phyloP scores from a whole-genome alignment of 2,888 invertebrate genomes.

The Melinopterus prodromus region DNA sequence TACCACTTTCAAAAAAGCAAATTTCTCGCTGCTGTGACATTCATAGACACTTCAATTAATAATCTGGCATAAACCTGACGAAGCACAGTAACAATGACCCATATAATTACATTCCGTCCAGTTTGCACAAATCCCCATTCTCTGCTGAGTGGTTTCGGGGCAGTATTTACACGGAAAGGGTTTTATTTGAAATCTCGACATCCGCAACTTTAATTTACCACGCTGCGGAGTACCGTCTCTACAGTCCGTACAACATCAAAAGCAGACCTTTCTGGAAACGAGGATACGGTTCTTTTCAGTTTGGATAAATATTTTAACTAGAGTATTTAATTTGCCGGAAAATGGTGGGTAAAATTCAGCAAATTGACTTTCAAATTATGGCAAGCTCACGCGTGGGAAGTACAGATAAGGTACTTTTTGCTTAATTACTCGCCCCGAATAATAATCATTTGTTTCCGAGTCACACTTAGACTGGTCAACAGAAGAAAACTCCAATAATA shows the following conservation, averaged over 20 bases:
- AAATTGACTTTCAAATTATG: constrained; percentile 4
- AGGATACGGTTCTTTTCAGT: not conserved
- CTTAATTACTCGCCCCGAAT: not conserved
- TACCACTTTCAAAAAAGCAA: not conserved
- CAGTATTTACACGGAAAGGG: not conserved
- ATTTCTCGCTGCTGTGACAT: not conserved
- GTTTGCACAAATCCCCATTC: not conserved
- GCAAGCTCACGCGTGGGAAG: not conserved
- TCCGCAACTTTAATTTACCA: constrained; percentile 4
- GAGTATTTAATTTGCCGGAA: not conserved
- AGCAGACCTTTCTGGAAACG: not conserved
- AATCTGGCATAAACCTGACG: not conserved
- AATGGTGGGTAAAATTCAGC: not conserved
- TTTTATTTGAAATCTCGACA: constrained; percentile 4
- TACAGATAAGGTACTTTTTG: not conserved
- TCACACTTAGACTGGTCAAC: no score
- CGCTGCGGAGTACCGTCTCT: not conserved
- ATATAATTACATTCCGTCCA: constrained; percentile 4
- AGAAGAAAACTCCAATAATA: no score
- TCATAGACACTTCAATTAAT: not conserved
- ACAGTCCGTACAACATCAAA: not conserved
- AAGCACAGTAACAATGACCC: not conserved
- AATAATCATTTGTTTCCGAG: not conserved
- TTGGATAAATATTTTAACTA: not conserved
- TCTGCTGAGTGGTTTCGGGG: not conserved